A percentile compares a stretch with the other conserved stretches of the same genome.
phyloP scores from a whole-genome alignment of 1,140 invertebrate species.

The Zaprionus ghesquierei region DNA sequence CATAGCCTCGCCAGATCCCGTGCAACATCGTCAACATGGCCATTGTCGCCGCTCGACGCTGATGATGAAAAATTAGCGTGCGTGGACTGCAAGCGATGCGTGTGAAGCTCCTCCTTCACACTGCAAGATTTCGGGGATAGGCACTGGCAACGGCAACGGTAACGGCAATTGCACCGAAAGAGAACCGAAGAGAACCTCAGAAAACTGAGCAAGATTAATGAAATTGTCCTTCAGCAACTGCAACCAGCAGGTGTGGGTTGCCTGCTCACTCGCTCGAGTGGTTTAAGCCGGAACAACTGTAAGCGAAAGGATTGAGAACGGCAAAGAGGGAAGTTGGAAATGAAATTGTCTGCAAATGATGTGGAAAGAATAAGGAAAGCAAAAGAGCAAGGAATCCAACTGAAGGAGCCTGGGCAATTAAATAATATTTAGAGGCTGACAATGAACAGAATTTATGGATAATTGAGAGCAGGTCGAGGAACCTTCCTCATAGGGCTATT shows the following conservation, averaged over 20 bases:
- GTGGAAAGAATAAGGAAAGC: not conserved
- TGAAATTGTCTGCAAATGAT: not conserved
- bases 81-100: conserved; percentile 42
- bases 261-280: not conserved
- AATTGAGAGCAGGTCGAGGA: not conserved
- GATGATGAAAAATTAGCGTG: conserved; percentile 77
- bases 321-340: not conserved
- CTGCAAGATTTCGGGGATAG: conserved; percentile 16
- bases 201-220: conserved; percentile 74
- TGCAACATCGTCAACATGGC: conserved; percentile 61
- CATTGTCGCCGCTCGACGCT: conserved; percentile 48
- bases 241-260: conserved; percentile 25
- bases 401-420: not conserved
- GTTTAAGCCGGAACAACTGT: conserved; percentile 4
- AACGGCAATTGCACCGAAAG: not conserved
- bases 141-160: not conserved
- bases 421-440: not conserved
- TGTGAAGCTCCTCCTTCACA: conserved; percentile 56
- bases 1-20: conserved; percentile 22
- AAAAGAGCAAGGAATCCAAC: not conserved
- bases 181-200: conserved; percentile 23
- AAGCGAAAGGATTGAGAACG: not conserved
- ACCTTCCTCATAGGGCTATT: not conserved
- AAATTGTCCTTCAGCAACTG: conserved; percentile 43
- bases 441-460: not conserved